Percentiles rank a stretch among this genome's conserved stretches.
These are phyloP conservation scores for Amphipyra berbera DNA, from an alignment of 2,888 invertebrate species.

Conservation along the genomic window DNA sequence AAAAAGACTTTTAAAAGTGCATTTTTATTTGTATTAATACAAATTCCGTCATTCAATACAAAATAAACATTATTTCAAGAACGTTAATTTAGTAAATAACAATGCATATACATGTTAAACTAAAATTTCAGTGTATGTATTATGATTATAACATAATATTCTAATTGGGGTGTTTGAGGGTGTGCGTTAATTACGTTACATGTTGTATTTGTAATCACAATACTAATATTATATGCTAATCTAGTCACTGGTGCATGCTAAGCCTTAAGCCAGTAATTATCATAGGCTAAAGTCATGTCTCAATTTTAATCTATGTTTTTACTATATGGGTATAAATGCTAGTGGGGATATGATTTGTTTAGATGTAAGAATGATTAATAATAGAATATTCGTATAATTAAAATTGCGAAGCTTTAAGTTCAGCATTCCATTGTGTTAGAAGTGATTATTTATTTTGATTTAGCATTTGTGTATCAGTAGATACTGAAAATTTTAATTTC, in stretches of 20 bases:
- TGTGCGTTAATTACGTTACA: no score
- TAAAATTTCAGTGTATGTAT: no score
- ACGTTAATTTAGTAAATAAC: no score
- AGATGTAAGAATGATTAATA: slow-evolving; percentile 47
- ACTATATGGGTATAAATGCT: slow-evolving; percentile 11
- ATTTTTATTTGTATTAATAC: no score
- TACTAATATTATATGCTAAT: no score
- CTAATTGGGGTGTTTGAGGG: no score
- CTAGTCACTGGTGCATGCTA: slow-evolving; percentile 32
- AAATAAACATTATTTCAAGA: no score
- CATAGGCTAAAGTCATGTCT: slow-evolving; percentile 21
- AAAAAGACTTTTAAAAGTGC: no score
- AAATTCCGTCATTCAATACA: no score
- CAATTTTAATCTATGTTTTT: slow-evolving; percentile 30
- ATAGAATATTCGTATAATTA: slow-evolving; percentile 32
- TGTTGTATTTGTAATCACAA: no score
- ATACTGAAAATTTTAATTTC: slow-evolving; percentile 47
- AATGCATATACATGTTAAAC: no score
- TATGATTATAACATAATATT: no score
- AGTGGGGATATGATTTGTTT: slow-evolving; percentile 45
- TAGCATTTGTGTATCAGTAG: slow-evolving; percentile 30
- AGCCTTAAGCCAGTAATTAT: slow-evolving; percentile 19
- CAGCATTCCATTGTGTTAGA: slow-evolving; percentile 67
- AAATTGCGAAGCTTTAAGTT: slow-evolving; percentile 56
- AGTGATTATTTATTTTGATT: slow-evolving; percentile 52